These are phyloP conservation scores for Prunella himalayana DNA, from an alignment of 2,113 vertebrate genomes.

Conservation along the genomic window DNA sequence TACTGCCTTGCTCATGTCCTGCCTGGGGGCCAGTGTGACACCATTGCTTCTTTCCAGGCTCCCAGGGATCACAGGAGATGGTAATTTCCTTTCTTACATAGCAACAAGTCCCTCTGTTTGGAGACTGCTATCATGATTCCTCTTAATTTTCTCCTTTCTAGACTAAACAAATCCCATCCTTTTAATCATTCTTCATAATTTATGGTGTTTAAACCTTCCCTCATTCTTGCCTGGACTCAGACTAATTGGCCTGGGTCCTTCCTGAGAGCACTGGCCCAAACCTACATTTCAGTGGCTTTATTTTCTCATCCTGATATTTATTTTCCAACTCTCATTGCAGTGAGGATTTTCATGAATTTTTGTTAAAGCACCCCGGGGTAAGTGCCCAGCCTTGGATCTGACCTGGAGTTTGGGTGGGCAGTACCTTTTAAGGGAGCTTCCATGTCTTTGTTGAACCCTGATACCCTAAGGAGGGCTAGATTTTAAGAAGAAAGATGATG, in stretches of 20 bases:
- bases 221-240: not conserved
- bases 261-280: not conserved
- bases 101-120: not conserved
- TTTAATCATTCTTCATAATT: constrained; percentile 3
- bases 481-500: not conserved
- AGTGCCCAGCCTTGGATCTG: not conserved
- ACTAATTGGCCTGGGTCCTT: not conserved
- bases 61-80: not conserved
- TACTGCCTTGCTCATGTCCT: not conserved
- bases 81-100: not conserved
- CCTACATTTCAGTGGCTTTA: not conserved
- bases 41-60: not conserved
- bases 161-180: constrained; percentile 28
- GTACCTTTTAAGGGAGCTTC: not conserved
- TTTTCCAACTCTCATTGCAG: not conserved
- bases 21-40: not conserved
- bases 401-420: not conserved
- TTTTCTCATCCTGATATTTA: not conserved
- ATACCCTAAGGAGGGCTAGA: not conserved
- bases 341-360: not conserved
- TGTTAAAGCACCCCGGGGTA: not conserved
- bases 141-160: not conserved
- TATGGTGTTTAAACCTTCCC: not conserved
- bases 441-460: not conserved
- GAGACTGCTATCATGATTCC: not conserved